Conservation (phyloP, 2,797 vertebrate genomes). For the Myotis planiceps region DNA sequence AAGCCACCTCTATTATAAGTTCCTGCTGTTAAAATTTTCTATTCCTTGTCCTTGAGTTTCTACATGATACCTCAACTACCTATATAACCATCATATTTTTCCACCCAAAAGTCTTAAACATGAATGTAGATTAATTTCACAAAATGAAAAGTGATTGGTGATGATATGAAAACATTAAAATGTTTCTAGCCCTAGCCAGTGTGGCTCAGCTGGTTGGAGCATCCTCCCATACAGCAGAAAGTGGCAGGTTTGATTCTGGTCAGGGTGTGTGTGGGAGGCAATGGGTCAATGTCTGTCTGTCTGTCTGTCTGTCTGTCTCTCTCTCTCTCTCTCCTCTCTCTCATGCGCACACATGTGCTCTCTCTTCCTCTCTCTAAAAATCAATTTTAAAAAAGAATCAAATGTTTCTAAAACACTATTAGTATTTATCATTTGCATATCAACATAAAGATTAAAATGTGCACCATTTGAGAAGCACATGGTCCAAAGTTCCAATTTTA, state of each 20-base stretch:
- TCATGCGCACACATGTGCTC: no score
- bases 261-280: neutral
- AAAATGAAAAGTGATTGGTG: neutral
- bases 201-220: neutral
- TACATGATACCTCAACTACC: neutral
- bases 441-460: neutral
- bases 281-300: neutral
- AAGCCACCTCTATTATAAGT: neutral
- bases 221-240: neutral
- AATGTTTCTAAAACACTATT: neutral
- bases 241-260: neutral
- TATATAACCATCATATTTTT: neutral
- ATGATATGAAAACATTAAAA: conserved; percentile 21
- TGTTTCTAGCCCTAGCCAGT: neutral
- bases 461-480: neutral
- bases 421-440: neutral
- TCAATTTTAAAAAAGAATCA: neutral
- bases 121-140: neutral
- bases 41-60: neutral
- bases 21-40: neutral
- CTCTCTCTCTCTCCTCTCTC: no score
- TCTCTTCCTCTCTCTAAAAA: neutral
- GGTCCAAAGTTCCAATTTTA: conserved; percentile 16
- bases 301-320: neutral
- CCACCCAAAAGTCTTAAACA: neutral